Conservation (phyloP, 2,113 vertebrate species). For the Bothrops jararaca region DNA sequence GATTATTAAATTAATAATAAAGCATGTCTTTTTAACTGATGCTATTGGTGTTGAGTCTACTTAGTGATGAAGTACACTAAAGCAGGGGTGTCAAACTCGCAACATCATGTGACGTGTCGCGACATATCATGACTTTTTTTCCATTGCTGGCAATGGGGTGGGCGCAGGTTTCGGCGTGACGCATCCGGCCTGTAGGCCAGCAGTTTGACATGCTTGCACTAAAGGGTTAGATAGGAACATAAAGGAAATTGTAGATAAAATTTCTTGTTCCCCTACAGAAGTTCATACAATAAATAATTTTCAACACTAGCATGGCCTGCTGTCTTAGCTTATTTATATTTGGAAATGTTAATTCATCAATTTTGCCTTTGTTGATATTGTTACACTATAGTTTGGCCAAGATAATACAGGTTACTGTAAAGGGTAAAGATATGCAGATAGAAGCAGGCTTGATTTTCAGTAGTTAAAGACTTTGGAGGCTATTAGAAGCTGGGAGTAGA, state of each 20-base stretch:
- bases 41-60: neutral
- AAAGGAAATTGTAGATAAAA: neutral
- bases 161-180: no score
- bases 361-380: neutral
- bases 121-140: no score
- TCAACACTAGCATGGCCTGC: conserved; percentile 4
- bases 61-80: neutral
- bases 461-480: neutral
- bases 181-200: no score
- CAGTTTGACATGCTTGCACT: neutral
- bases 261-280: conserved; percentile 10
- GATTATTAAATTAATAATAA: no score
- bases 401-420: no score
- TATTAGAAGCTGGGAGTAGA: neutral
- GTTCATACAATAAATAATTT: neutral
- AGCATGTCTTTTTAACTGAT: no score
- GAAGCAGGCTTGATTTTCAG: neutral
- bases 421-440: neutral
- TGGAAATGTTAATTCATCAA: neutral
- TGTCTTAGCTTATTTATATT: neutral
- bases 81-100: no score
- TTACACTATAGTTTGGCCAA: neutral
- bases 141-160: no score
- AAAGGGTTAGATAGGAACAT: neutral
- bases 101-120: no score